These are phyloP conservation scores for Tenthredo scrophulariae DNA, from an alignment of 2,888 invertebrate species.

Conservation along the genomic window DNA sequence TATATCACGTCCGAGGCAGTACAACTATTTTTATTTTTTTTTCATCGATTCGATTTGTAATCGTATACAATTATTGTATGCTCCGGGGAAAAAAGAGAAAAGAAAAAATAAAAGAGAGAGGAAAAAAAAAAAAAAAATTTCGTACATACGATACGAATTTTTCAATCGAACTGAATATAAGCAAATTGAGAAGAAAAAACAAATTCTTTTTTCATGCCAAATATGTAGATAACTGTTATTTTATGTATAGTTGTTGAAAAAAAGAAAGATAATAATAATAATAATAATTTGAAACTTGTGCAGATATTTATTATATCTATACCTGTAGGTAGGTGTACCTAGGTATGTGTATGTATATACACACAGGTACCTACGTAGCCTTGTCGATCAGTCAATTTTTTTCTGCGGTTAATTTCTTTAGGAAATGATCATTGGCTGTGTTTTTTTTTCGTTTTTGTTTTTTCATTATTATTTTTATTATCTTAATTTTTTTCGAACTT, in stretches of 20 bases:
- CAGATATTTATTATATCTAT: not conserved
- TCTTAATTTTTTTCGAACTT: not conserved
- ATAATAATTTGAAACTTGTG: not conserved
- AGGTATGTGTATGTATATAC: too few relatives aligned
- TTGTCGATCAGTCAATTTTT: not conserved
- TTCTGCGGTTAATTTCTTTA: not conserved
- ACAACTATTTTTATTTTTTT: too few relatives aligned
- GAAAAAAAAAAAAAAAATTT: too few relatives aligned
- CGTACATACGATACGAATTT: too few relatives aligned
- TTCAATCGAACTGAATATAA: too few relatives aligned
- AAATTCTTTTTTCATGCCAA: not conserved
- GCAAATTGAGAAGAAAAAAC: not conserved
- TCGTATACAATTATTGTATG: too few relatives aligned
- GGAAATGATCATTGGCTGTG: not conserved
- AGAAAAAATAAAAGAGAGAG: too few relatives aligned
- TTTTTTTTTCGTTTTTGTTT: not conserved
- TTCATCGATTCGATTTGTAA: too few relatives aligned
- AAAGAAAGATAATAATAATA: not conserved
- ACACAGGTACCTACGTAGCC: not conserved
- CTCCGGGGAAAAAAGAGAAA: too few relatives aligned
- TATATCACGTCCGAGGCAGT: not conserved
- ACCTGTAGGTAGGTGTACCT: too few relatives aligned
- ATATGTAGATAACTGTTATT: not conserved
- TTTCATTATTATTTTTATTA: too few relatives aligned
- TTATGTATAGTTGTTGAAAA: not conserved